Percentiles rank a stretch among this genome's conserved stretches.
Evolutionary conservation across 2,113 vertebrate genomes (phyloP).

Genomic region (Zeus faber): DNA sequence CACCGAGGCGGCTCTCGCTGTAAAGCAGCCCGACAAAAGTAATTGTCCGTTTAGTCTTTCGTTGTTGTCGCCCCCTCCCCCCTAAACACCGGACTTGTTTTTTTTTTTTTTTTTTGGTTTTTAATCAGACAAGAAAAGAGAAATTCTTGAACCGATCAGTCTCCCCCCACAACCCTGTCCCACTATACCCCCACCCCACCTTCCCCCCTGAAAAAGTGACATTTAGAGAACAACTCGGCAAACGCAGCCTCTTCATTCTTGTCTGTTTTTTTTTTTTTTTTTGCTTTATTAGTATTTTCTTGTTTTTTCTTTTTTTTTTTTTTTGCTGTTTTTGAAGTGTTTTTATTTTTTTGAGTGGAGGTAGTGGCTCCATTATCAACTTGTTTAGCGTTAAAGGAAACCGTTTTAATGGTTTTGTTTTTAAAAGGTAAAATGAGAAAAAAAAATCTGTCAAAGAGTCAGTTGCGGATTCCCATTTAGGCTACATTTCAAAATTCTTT

Average conservation of each 20-base stretch:
- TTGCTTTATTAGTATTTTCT: no score
- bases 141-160: slow-evolving; percentile 62
- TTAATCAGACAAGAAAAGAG: slow-evolving; percentile 40
- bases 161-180: slow-evolving; percentile 10
- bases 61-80: slow-evolving; percentile 40
- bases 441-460: slow-evolving; percentile 79
- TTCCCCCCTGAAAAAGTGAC: slow-evolving; percentile 27
- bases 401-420: slow-evolving; percentile 71
- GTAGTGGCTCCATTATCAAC: slow-evolving; percentile 61
- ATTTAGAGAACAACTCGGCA: no score
- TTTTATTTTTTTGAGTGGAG: slow-evolving; percentile 70
- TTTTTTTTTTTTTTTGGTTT: no score
- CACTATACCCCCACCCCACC: slow-evolving; percentile 21
- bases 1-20: slow-evolving; percentile 76
- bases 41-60: slow-evolving; percentile 75
- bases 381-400: slow-evolving; percentile 65
- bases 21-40: slow-evolving; percentile 81
- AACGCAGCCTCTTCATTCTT: no score
- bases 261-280: no score
- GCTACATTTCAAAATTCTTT: slow-evolving; percentile 99
- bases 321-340: no score
- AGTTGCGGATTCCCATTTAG: slow-evolving; percentile 99
- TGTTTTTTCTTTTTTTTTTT: slow-evolving; percentile 42
- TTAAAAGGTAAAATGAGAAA: slow-evolving; percentile 27
- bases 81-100: slow-evolving; percentile 74